These are phyloP conservation scores for Sitta carolinensis DNA, from an alignment of 2,797 vertebrate species.

Conservation along the genomic window DNA sequence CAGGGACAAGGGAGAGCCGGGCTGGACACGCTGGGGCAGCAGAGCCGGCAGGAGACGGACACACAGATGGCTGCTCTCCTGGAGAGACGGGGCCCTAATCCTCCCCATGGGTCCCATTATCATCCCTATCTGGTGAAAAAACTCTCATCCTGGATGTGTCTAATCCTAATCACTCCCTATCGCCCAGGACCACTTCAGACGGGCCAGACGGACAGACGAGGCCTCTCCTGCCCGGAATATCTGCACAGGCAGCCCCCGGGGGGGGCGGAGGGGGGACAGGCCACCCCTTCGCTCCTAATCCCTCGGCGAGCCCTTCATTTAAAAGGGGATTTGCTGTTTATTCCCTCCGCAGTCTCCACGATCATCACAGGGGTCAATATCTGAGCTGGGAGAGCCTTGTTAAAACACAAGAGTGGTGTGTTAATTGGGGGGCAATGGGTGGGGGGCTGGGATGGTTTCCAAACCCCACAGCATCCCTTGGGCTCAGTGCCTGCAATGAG, in stretches of 20 bases:
- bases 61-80: conserved; percentile 41
- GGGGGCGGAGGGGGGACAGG: background rate
- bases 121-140: conserved; percentile 55
- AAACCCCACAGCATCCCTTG: background rate
- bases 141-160: conserved; percentile 55
- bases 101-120: conserved; percentile 59
- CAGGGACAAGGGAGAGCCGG: fast-evolving
- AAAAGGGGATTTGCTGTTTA: conserved; percentile 60
- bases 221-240: conserved; percentile 8
- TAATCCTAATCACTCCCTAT: conserved; percentile 63
- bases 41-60: background rate
- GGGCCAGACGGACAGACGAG: conserved; percentile 42
- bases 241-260: conserved; percentile 3
- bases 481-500: fast-evolving
- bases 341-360: background rate
- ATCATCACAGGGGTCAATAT: conserved; percentile 44
- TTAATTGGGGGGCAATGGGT: background rate
- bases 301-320: conserved; percentile 23
- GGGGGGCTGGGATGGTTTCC: background rate
- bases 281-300: conserved; percentile 36
- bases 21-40: fast-evolving
- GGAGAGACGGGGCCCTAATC: conserved; percentile 17
- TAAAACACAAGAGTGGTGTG: background rate
- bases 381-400: conserved; percentile 20
- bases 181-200: conserved; percentile 40